Conservation (phyloP, 2,797 vertebrate species). For the Halcyon leucocephala region DNA sequence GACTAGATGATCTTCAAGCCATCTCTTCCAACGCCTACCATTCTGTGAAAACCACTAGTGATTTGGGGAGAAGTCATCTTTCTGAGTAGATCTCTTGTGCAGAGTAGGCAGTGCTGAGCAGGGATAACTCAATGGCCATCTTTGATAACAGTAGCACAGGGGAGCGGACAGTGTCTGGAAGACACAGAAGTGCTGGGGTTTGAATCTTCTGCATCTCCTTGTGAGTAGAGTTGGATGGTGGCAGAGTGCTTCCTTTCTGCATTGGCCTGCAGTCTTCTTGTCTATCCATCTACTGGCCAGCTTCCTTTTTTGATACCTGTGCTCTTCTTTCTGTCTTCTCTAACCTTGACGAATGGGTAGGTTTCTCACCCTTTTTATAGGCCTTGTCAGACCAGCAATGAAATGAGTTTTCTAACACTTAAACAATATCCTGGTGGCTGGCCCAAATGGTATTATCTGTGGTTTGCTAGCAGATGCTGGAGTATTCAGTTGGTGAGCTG, state of each 20-base stretch:
- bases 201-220: neutral
- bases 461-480: neutral
- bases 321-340: neutral
- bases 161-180: accelerated
- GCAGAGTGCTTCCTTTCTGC: neutral
- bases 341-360: neutral
- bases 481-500: neutral
- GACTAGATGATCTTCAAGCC: too few species aligned
- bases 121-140: neutral
- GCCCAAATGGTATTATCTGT: neutral
- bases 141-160: neutral
- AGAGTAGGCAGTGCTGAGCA: neutral
- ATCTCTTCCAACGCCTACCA: too few species aligned
- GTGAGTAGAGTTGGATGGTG: neutral
- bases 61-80: neutral
- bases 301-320: neutral
- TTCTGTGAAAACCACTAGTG: neutral
- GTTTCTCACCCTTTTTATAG: neutral
- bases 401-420: neutral
- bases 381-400: neutral
- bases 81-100: neutral
- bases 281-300: neutral
- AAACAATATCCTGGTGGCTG: neutral
- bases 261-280: neutral
- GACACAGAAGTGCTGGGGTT: neutral